Conservation (phyloP, 2,888 invertebrate species). For the Linnaemya tessellans region DNA sequence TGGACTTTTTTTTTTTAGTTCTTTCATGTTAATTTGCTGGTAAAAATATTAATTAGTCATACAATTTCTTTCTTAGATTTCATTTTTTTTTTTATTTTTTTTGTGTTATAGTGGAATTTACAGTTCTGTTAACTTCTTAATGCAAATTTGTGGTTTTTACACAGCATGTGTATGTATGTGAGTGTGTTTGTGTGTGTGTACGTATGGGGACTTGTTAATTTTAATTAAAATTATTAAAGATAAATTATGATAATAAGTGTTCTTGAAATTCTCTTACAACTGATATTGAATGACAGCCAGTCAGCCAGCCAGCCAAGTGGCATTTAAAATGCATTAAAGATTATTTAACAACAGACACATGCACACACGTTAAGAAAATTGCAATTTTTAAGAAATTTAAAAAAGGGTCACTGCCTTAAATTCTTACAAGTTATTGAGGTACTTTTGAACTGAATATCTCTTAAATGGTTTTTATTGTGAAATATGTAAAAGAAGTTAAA, state of each 20-base stretch:
- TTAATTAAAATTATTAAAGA: slow-evolving; percentile 28
- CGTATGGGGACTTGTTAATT: not conserved
- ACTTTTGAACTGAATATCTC: not conserved
- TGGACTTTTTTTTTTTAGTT: not conserved
- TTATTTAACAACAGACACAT: not conserved
- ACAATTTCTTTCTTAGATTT: not conserved
- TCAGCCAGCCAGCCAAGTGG: not conserved
- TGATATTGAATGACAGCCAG: not conserved
- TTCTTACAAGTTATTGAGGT: slow-evolving; percentile 16
- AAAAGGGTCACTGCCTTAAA: slow-evolving; percentile 33
- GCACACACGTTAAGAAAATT: not conserved
- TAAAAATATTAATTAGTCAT: not conserved
- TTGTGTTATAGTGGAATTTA: not conserved
- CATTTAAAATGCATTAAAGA: slow-evolving; percentile 24
- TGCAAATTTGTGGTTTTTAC: slow-evolving; percentile 1
- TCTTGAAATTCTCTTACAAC: slow-evolving; percentile 8
- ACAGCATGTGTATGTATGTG: not conserved
- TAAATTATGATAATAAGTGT: slow-evolving; percentile 38
- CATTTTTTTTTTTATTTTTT: not conserved
- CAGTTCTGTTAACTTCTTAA: not conserved
- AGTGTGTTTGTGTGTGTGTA: not conserved
- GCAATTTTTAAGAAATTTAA: not conserved
- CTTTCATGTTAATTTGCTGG: not conserved
- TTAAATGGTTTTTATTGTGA: not conserved
- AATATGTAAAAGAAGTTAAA: not conserved